phyloP scores from a whole-genome alignment of 1,140 invertebrate genomes.

The Trichonephila clavata region DNA sequence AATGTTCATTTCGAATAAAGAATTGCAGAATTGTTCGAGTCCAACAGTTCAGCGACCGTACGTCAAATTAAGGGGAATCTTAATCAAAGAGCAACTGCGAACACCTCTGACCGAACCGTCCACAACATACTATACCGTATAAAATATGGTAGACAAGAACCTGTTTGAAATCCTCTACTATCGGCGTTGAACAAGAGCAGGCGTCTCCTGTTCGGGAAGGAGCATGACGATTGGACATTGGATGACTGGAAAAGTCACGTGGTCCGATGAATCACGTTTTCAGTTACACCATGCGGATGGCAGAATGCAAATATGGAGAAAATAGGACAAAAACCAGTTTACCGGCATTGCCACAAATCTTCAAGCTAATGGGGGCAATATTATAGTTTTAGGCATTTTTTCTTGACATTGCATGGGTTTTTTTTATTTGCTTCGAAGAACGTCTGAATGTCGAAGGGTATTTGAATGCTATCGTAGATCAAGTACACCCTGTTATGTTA shows the following conservation, averaged over 20 bases:
- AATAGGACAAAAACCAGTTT: no score
- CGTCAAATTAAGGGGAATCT: background rate
- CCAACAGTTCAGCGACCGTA: background rate
- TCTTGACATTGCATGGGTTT: background rate
- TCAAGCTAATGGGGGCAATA: background rate
- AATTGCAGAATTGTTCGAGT: no score
- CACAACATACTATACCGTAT: background rate
- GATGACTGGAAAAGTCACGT: no score
- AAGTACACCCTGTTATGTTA: background rate
- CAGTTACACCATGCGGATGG: no score
- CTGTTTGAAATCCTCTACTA: background rate
- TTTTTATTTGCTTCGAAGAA: background rate
- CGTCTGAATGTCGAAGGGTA: background rate
- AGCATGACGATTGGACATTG: background rate
- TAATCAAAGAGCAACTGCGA: background rate
- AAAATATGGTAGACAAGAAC: background rate
- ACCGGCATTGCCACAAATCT: no score
- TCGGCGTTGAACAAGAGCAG: background rate
- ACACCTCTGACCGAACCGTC: background rate
- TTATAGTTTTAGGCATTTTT: background rate
- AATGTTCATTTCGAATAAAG: background rate
- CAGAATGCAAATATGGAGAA: no score
- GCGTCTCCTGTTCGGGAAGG: background rate
- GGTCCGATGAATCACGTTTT: no score
- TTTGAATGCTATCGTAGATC: background rate